These are phyloP conservation scores for Campylorhamphus procurvoides DNA, from an alignment of 2,113 vertebrate species.

Conservation along the genomic window DNA sequence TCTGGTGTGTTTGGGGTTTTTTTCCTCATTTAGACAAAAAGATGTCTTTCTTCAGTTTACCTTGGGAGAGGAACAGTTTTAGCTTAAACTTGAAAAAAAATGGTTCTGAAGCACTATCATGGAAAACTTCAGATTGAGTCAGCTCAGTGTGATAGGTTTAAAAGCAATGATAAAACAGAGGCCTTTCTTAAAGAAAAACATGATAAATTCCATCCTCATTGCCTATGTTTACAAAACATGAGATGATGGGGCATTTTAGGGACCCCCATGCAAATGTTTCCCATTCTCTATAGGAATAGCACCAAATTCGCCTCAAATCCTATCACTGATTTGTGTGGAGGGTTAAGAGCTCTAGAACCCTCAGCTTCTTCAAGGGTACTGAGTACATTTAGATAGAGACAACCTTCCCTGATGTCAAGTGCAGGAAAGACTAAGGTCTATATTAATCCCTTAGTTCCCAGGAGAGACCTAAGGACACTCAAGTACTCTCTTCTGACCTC, in stretches of 20 bases:
- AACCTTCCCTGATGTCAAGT: background rate
- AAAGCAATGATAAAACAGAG: background rate
- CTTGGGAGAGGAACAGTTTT: background rate
- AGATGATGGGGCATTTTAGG: background rate
- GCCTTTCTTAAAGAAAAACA: background rate
- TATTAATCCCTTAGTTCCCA: background rate
- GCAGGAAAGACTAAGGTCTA: background rate
- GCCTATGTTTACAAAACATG: background rate
- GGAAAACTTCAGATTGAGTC: conserved; percentile 11
- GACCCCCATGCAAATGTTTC: background rate
- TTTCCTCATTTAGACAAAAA: background rate
- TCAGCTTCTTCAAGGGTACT: background rate
- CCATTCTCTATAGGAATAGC: background rate
- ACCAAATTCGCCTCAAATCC: background rate
- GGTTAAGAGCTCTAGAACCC: background rate
- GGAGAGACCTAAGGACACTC: background rate
- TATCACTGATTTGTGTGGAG: background rate
- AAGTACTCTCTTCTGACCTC: background rate
- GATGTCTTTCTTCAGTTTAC: background rate
- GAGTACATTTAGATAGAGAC: background rate
- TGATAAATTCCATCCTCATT: background rate
- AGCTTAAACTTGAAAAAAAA: conserved; percentile 33
- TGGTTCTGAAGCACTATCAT: background rate
- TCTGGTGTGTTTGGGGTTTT: background rate
- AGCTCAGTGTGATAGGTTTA: background rate